A percentile compares a stretch with the other conserved stretches of the same genome.
Evolutionary conservation across 2,797 vertebrate genomes (phyloP).

Genomic region (Mormyrus proboscirostris): DNA sequence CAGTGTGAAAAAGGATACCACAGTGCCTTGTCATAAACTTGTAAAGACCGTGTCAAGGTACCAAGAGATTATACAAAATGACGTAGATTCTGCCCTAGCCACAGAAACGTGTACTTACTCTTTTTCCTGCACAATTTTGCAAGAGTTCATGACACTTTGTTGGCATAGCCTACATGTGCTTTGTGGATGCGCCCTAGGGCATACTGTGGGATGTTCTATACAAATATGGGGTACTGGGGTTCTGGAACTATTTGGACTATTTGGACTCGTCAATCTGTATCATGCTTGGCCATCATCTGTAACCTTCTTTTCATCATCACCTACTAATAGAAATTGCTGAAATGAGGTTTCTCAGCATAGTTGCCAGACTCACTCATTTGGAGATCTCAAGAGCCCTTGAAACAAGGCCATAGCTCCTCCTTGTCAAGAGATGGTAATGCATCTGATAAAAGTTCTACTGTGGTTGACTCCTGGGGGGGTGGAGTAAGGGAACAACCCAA

Average conservation of each 20-base stretch:
- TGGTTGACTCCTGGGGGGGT: no score
- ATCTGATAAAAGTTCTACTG: no score
- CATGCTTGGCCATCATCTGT: neutral
- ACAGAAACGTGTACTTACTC: neutral
- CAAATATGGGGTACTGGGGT: neutral
- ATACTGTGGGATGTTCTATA: neutral
- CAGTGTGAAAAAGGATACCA: neutral
- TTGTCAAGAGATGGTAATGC: no score
- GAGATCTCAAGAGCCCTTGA: no score
- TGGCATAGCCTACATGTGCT: neutral
- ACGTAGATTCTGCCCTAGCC: neutral
- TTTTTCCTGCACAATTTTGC: neutral
- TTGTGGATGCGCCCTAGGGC: neutral
- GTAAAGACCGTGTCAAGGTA: neutral
- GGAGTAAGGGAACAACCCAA: neutral
- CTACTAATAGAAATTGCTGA: no score
- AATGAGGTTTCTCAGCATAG: no score
- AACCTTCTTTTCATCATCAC: no score
- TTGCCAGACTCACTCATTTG: no score
- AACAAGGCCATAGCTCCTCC: no score
- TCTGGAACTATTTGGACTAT: neutral
- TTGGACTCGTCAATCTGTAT: neutral
- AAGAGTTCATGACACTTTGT: neutral
- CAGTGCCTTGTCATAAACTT: neutral
- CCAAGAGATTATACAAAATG: neutral